Conservation (phyloP, 2,888 invertebrate species). For the Drosophila monieri region DNA sequence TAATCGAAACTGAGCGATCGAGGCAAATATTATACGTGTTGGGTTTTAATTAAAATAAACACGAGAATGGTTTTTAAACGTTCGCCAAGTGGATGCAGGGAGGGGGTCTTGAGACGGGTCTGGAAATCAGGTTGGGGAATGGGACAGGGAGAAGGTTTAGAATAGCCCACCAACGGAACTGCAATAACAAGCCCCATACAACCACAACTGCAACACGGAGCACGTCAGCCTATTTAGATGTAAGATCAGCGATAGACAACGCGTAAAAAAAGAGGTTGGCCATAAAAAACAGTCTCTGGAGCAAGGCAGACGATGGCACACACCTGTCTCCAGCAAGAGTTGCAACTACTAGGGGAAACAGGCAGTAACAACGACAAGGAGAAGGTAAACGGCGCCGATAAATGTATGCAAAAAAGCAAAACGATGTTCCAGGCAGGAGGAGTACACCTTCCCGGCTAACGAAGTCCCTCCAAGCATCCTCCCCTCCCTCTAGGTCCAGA, state of each 20-base stretch:
- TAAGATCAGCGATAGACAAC: conserved; percentile 63
- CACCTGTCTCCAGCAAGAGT: conserved; percentile 56
- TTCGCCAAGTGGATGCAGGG: conserved; percentile 46
- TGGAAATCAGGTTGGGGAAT: conserved; percentile 29
- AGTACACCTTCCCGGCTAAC: conserved; percentile 16
- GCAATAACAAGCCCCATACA: conserved; percentile 46
- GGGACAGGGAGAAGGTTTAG: background rate
- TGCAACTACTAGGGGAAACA: conserved; percentile 14
- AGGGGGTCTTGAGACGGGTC: conserved; percentile 25
- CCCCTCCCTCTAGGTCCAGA: background rate
- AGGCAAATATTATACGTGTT: conserved; percentile 48
- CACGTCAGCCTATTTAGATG: conserved; percentile 67
- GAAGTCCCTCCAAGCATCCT: conserved; percentile 7
- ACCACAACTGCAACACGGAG: conserved; percentile 23
- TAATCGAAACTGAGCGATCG: conserved; percentile 43
- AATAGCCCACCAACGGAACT: conserved; percentile 35
- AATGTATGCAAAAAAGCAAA: conserved; percentile 52
- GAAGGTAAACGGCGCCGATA: conserved; percentile 28
- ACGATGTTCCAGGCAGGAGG: conserved; percentile 17
- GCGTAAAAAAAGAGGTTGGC: conserved; percentile 52
- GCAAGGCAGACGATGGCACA: conserved; percentile 38
- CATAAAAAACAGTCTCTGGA: conserved; percentile 28
- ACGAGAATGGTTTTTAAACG: conserved; percentile 64
- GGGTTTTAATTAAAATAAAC: conserved; percentile 71
- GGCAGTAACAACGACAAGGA: conserved; percentile 9